Conservation (phyloP, 2,113 vertebrate species). For the cattle (Bos taurus) region DNA sequence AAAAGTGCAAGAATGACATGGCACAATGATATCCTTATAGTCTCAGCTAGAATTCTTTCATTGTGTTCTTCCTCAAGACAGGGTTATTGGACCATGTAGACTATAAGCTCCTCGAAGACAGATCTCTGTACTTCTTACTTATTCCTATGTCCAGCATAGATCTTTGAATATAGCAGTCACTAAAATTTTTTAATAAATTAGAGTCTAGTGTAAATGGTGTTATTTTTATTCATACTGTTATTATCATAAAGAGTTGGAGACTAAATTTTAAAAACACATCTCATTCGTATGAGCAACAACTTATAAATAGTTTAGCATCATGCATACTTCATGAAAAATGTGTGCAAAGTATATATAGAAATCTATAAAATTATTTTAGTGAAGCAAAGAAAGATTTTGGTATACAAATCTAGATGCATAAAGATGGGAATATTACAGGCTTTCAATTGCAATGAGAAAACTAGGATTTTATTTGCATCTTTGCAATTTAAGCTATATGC, state of each 20-base stretch:
- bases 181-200: not conserved
- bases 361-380: not conserved
- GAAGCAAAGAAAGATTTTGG: not conserved
- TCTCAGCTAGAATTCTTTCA: not conserved
- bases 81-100: not conserved
- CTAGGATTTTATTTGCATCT: not conserved
- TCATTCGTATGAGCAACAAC: not conserved
- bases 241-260: not conserved
- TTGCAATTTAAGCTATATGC: not conserved
- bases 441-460: constrained; percentile 17
- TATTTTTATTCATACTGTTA: not conserved
- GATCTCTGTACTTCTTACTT: not conserved
- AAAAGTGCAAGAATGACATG: not conserved
- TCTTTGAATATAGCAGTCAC: not conserved
- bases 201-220: not conserved
- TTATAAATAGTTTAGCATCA: not conserved
- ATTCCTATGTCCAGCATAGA: not conserved
- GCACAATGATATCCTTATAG: not conserved
- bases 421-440: not conserved
- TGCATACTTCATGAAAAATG: not conserved
- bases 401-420: not conserved
- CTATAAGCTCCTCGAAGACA: not conserved
- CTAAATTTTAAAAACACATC: not conserved
- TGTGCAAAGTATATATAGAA: not conserved
- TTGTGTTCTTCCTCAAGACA: not conserved